Percentiles rank a stretch among this genome's conserved stretches.
Evolutionary conservation across 1,140 invertebrate species (phyloP).

Genomic region (Monomorium pharaonis): DNA sequence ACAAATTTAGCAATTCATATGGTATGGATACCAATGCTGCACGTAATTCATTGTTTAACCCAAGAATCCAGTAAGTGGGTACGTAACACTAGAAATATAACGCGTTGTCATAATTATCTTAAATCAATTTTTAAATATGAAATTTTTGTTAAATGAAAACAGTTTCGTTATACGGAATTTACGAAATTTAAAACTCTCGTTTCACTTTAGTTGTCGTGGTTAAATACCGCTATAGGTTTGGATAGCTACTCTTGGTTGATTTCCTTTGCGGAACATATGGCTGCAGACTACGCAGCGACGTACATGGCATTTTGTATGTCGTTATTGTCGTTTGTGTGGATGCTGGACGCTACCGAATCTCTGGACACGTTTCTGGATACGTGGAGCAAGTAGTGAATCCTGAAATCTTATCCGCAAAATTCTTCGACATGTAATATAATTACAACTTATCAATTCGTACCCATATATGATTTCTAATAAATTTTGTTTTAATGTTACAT

Average conservation of each 20-base stretch:
- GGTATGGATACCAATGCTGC: slow-evolving; percentile 82
- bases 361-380: slow-evolving; percentile 80
- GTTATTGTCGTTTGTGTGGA: slow-evolving; percentile 83
- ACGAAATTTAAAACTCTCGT: background rate
- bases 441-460: background rate
- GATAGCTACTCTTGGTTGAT: slow-evolving; percentile 68
- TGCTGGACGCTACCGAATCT: slow-evolving; percentile 84
- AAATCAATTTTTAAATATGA: background rate
- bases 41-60: slow-evolving; percentile 77
- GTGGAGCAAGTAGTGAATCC: slow-evolving; percentile 81
- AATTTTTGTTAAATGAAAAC: background rate
- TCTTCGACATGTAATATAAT: slow-evolving; percentile 45
- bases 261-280: slow-evolving; percentile 75
- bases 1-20: slow-evolving; percentile 79
- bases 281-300: slow-evolving; percentile 71
- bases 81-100: slow-evolving; percentile 10
- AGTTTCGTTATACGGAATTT: background rate
- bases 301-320: slow-evolving; percentile 80
- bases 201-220: slow-evolving; percentile 74
- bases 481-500: background rate
- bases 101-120: background rate
- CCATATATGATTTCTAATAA: background rate
- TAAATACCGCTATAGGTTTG: slow-evolving; percentile 71
- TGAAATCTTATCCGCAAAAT: slow-evolving; percentile 33
- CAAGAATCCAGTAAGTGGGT: slow-evolving; percentile 82